Percentiles rank a stretch among this genome's conserved stretches.
Evolutionary conservation across 2,888 invertebrate species (phyloP).

Genomic region (Pandemis corylana): DNA sequence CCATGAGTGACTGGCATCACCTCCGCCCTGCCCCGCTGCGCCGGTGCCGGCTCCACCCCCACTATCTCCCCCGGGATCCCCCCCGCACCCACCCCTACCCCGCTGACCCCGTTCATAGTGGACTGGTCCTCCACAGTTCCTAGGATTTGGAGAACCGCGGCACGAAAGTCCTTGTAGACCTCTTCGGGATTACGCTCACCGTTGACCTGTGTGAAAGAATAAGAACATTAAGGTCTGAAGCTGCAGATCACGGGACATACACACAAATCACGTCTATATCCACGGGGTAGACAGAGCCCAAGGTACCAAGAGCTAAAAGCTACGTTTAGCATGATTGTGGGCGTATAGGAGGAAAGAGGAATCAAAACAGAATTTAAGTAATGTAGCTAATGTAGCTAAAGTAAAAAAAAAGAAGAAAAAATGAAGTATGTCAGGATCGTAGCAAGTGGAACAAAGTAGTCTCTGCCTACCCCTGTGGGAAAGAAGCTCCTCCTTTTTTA

Average conservation of each 20-base stretch:
- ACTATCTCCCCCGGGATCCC: constrained; percentile 87
- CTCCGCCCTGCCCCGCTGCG: constrained; percentile 50
- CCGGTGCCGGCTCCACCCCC: constrained; percentile 85
- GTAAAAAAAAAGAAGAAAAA: no score
- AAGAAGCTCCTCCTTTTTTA: no score
- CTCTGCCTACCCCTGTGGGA: no score
- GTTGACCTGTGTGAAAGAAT: constrained; percentile 86
- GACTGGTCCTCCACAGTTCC: constrained; percentile 88
- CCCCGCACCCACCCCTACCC: constrained; percentile 85
- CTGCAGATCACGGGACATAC: neutral
- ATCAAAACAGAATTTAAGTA: no score
- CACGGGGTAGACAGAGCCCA: no score
- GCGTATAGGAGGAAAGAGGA: no score
- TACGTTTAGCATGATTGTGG: no score
- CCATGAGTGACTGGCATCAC: constrained; percentile 44
- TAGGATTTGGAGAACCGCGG: constrained; percentile 90
- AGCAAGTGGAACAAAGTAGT: no score
- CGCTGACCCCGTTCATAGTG: constrained; percentile 86
- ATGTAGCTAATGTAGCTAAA: no score
- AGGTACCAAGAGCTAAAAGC: no score
- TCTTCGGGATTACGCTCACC: constrained; percentile 94
- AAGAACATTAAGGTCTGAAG: neutral
- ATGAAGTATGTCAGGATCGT: no score
- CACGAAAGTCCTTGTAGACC: constrained; percentile 94
- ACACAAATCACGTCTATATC: no score